Evolutionary conservation across 1,140 invertebrate genomes (phyloP).

Genomic region (Riptortus pedestris): DNA sequence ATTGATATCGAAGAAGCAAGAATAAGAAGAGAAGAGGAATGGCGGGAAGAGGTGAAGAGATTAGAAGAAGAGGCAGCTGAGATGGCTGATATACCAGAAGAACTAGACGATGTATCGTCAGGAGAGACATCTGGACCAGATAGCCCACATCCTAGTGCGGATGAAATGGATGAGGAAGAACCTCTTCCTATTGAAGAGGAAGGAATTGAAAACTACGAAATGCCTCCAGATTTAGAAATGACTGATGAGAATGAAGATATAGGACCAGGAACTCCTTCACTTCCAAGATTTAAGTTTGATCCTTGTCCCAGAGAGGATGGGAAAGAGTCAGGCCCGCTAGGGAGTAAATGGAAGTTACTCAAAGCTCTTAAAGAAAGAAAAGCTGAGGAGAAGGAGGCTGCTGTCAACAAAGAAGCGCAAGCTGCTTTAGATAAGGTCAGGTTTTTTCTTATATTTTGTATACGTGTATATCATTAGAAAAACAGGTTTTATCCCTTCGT

Average conservation of each 20-base stretch:
- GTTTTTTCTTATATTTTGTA: not conserved
- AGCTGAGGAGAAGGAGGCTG: slow-evolving; percentile 56
- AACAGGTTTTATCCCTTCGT: not conserved
- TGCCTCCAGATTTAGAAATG: slow-evolving; percentile 30
- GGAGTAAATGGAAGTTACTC: slow-evolving; percentile 79
- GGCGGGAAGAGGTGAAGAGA: not conserved
- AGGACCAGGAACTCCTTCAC: slow-evolving; percentile 36
- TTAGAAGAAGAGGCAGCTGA: not conserved
- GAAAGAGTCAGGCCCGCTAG: slow-evolving; percentile 45
- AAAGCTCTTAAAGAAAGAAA: slow-evolving; percentile 81
- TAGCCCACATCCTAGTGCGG: slow-evolving; percentile 60
- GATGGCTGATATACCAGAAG: not conserved
- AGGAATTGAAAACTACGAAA: slow-evolving; percentile 41
- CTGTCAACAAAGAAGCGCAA: slow-evolving; percentile 35
- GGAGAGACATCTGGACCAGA: slow-evolving; percentile 79
- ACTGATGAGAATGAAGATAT: slow-evolving; percentile 25
- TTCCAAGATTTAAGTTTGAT: slow-evolving; percentile 47
- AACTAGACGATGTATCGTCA: slow-evolving; percentile 43
- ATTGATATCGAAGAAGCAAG: slow-evolving; percentile 10
- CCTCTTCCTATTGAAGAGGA: slow-evolving; percentile 30
- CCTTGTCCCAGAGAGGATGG: slow-evolving; percentile 24
- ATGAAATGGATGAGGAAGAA: slow-evolving; percentile 53
- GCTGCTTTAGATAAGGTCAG: slow-evolving; percentile 6
- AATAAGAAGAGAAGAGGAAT: slow-evolving; percentile 9
- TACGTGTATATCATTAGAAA: too few relatives aligned